These are phyloP conservation scores for Drosophila yakuba DNA, from an alignment of 1,140 invertebrate genomes.

Conservation along the genomic window DNA sequence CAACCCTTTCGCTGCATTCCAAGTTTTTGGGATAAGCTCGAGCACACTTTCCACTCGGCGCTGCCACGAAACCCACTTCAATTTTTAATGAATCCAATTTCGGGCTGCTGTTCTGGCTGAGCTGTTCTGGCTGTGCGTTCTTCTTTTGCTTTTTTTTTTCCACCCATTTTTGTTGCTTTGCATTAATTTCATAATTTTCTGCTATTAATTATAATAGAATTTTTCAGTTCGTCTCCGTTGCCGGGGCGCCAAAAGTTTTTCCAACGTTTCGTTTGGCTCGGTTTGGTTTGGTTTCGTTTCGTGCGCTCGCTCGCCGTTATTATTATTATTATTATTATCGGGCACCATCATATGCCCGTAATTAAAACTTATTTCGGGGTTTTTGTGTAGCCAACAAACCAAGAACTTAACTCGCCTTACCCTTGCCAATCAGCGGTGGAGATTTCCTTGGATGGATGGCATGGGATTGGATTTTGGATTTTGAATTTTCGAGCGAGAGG, in stretches of 20 bases:
- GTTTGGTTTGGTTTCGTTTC: slow-evolving; percentile 23
- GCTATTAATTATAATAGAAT: slow-evolving; percentile 83
- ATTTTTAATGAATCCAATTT: slow-evolving; percentile 83
- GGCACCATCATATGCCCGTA: slow-evolving; percentile 82
- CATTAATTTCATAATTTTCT: slow-evolving; percentile 83
- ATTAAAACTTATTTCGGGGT: slow-evolving; percentile 82
- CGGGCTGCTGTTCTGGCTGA: slow-evolving; percentile 41
- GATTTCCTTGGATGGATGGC: slow-evolving; percentile 15
- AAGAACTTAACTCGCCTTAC: slow-evolving; percentile 74
- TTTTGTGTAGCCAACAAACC: slow-evolving; percentile 77
- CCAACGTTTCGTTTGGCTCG: slow-evolving; percentile 21
- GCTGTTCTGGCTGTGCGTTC: slow-evolving; percentile 28
- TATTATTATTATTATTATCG: slow-evolving; percentile 68
- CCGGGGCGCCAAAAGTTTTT: slow-evolving; percentile 73
- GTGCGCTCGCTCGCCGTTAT: slow-evolving; percentile 37
- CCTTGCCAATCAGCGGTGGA: slow-evolving; percentile 51
- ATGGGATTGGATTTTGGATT: background rate
- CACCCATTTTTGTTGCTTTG: slow-evolving; percentile 49
- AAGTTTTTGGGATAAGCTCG: slow-evolving; percentile 64
- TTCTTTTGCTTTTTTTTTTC: background rate
- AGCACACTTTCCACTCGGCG: slow-evolving; percentile 15
- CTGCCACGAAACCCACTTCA: slow-evolving; percentile 67
- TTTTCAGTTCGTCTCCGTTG: slow-evolving; percentile 79
- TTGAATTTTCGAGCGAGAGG: no score
- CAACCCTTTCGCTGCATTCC: slow-evolving; percentile 42